A percentile compares a stretch with the other conserved stretches of the same genome.
Conservation (phyloP, 2,797 vertebrate genomes). For the Gallinago solitaria region DNA sequence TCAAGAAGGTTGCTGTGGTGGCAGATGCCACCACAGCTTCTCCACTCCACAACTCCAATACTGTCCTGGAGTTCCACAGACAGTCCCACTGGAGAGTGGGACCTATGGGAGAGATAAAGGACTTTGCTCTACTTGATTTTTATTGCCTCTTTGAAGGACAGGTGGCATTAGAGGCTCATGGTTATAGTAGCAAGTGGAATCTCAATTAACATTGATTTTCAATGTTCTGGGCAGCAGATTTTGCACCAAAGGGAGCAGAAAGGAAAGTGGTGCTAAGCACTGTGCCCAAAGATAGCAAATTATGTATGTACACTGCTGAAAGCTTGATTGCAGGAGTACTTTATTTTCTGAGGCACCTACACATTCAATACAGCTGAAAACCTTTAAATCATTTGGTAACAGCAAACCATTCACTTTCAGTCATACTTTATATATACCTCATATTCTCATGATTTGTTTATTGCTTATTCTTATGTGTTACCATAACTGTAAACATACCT, state of each 20-base stretch:
- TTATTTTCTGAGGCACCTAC: background rate
- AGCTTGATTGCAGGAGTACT: background rate
- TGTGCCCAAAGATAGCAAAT: background rate
- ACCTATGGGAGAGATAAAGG: background rate
- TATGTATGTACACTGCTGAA: background rate
- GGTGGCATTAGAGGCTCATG: background rate
- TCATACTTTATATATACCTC: background rate
- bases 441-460: background rate
- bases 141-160: background rate
- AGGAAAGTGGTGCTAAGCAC: background rate
- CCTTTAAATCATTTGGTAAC: background rate
- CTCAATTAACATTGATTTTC: background rate
- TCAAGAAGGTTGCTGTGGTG: background rate
- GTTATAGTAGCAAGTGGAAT: background rate
- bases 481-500: constrained; percentile 2
- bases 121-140: background rate
- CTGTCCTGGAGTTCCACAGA: background rate
- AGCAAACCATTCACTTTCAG: background rate
- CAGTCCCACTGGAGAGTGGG: background rate
- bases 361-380: background rate
- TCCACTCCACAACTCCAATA: background rate
- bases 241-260: background rate
- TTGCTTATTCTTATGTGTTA: background rate
- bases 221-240: background rate
- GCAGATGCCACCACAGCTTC: background rate